A percentile compares a stretch with the other conserved stretches of the same genome.
Conservation (phyloP, 2,113 vertebrate genomes). For the Hipposideros armiger region DNA sequence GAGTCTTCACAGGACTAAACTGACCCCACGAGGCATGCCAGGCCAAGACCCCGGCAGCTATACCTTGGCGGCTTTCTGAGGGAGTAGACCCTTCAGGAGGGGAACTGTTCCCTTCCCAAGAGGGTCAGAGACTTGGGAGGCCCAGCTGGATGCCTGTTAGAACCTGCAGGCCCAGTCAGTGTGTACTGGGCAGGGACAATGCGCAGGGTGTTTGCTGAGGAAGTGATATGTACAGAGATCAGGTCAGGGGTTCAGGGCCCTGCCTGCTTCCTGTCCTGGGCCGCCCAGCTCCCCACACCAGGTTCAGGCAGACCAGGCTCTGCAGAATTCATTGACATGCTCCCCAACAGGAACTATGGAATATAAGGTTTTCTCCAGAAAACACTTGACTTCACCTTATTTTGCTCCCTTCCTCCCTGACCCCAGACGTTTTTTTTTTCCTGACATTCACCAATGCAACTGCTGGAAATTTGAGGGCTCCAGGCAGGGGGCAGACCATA, state of each 20-base stretch:
- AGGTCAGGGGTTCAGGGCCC: slow-evolving; percentile 5
- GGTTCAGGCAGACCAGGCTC: neutral
- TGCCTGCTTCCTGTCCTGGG: neutral
- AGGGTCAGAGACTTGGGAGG: neutral
- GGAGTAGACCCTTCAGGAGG: neutral
- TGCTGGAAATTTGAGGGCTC: neutral
- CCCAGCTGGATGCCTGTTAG: neutral
- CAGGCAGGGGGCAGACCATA: neutral
- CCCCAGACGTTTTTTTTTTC: neutral
- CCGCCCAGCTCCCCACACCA: neutral
- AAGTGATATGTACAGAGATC: slow-evolving; percentile 3
- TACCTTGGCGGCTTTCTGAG: neutral
- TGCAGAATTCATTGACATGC: neutral
- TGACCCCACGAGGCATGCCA: neutral
- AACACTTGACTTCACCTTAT: neutral
- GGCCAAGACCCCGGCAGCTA: neutral
- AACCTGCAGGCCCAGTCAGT: slow-evolving; percentile 21
- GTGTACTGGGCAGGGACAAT: neutral
- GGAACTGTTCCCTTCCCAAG: neutral
- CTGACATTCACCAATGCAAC: neutral
- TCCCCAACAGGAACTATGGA: neutral
- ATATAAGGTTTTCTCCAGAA: neutral
- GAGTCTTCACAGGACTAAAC: neutral
- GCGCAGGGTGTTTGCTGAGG: neutral
- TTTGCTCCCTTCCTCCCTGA: neutral